A percentile compares a stretch with the other conserved stretches of the same genome.
These are phyloP conservation scores for Drosophila pseudoobscura DNA, from an alignment of 1,140 invertebrate genomes.

Conservation along the genomic window DNA sequence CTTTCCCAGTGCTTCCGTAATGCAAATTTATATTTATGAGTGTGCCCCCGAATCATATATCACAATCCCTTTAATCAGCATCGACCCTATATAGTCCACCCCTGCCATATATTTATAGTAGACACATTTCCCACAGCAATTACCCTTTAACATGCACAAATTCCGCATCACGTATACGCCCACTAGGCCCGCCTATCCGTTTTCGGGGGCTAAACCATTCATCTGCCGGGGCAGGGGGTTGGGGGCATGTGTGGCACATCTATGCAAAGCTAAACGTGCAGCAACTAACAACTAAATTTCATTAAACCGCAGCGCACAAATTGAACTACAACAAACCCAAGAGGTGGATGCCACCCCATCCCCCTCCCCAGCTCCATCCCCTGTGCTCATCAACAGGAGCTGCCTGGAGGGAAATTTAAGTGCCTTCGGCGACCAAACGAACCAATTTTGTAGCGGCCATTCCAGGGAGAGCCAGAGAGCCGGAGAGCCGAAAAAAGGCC, in stretches of 20 bases:
- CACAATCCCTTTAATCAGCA: constrained; percentile 50
- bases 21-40: background rate
- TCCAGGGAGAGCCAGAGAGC: constrained; percentile 18
- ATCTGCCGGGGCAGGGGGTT: background rate
- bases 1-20: too few species aligned
- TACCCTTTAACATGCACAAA: constrained; percentile 53
- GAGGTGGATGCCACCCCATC: constrained; percentile 21
- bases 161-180: constrained; percentile 59
- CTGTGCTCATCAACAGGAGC: constrained; percentile 31
- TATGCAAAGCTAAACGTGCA: constrained; percentile 74
- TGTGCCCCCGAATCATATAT: constrained; percentile 24
- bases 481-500: constrained; percentile 22
- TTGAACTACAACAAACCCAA: constrained; percentile 68
- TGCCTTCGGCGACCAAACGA: constrained; percentile 71
- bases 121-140: constrained; percentile 58
- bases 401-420: constrained; percentile 69
- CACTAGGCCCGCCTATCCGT: constrained; percentile 27
- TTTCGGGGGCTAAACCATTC: constrained; percentile 17
- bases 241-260: constrained; percentile 13
- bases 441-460: constrained; percentile 69
- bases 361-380: background rate
- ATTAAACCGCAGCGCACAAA: constrained; percentile 78
- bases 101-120: constrained; percentile 13
- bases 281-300: constrained; percentile 80
- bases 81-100: constrained; percentile 15